These are phyloP conservation scores for Synergus gifuensis DNA, from an alignment of 2,888 invertebrate genomes.

Conservation along the genomic window DNA sequence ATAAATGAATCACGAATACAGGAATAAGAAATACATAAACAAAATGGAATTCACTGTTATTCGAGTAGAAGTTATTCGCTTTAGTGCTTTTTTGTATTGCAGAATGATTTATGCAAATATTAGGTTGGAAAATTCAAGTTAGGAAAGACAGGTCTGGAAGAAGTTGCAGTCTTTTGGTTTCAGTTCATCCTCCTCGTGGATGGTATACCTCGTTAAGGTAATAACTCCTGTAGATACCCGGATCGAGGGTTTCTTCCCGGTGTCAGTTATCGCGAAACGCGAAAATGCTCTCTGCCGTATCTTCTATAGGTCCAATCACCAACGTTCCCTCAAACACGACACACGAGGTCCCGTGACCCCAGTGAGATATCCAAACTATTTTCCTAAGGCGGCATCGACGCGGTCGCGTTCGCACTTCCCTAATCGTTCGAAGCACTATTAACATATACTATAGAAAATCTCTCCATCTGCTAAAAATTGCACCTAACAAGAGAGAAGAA, in stretches of 20 bases:
- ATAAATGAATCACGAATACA: no score
- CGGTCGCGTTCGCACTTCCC: conserved; percentile 20
- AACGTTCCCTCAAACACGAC: conserved; percentile 27
- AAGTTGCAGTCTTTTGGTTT: background rate
- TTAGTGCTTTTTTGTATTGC: no score
- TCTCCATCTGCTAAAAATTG: conserved; percentile 1
- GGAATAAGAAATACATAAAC: no score
- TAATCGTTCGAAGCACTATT: conserved; percentile 28
- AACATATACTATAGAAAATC: background rate
- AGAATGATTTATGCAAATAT: background rate
- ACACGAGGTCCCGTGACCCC: conserved; percentile 30
- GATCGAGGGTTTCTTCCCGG: conserved; percentile 51
- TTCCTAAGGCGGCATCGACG: conserved; percentile 35
- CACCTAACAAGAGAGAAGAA: background rate
- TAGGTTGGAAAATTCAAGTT: background rate
- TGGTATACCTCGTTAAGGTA: conserved; percentile 36
- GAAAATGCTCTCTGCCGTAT: conserved; percentile 76
- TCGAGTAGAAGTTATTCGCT: no score
- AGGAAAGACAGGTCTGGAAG: background rate
- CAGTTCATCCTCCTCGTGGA: background rate
- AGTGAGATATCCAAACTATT: conserved; percentile 38
- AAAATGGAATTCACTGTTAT: no score
- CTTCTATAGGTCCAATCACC: conserved; percentile 54
- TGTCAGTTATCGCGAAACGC: conserved; percentile 74
- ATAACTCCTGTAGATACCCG: conserved; percentile 57